Base-by-base conservation (phyloP, 2,113 vertebrate species). In the Malaclemys terrapin region DNA sequence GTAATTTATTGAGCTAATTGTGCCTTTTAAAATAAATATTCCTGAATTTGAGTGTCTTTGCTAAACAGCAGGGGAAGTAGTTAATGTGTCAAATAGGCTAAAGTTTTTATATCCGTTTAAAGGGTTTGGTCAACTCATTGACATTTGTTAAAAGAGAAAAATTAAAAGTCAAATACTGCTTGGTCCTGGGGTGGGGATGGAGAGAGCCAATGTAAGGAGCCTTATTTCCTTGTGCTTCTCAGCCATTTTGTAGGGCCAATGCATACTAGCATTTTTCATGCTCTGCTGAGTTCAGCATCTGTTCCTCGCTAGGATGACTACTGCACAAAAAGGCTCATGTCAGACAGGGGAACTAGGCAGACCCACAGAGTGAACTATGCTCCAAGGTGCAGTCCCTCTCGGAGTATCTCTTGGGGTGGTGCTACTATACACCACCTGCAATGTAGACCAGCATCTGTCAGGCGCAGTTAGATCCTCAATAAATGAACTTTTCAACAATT, bases 81-180 rank as follows among this genome's bases (percentile, higher is more conserved):
- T 95, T 97, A 81, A 93, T 93, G n/a, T 95, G 95, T 96, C 78
- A 94, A 79, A 78, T 82, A 95, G 83, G 88, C 22, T 57, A 93
- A 88, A 92, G 85, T 57, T 95, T 93, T 87, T 95, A 8, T 89
- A 76, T 50, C 75, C 72, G 62, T 96, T 76, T 42, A 76, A 47
- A 76, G 22, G 24, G 10, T 27, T 76, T 76, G 75, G 42, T 13
- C 24, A 76, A 27, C 5, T 47, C 42, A 24, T 13, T 76, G 42
- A 12, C 42, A 27, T 42, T 76, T 76, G 24, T 47, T 76, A 76
- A 45, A 12, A 76, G 24, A 76, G 24, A 72, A 72, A 72, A 72
- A 45, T 76, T 76, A 47, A 27, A 76, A 76, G 6, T 13, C 24
- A 45, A 22, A 78, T 47, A 45, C 13, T 47, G 22, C 25, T 22